Evolutionary conservation across 1,140 invertebrate genomes (phyloP).

Genomic region (Pinna nobilis): DNA sequence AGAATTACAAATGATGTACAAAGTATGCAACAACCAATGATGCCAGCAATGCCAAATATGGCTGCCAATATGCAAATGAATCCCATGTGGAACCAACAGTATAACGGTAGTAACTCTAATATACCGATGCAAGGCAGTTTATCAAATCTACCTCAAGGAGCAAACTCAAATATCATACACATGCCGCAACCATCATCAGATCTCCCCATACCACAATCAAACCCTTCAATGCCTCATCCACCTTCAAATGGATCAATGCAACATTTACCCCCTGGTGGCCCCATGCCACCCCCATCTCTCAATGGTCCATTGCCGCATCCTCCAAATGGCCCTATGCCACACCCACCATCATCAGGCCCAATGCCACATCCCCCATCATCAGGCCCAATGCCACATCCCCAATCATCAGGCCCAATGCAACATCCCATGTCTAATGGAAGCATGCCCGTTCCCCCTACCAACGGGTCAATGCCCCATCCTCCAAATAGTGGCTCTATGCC

Average conservation of each 20-base stretch:
- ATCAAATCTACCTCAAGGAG: slow-evolving; percentile 38
- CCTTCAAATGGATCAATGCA: slow-evolving; percentile 21
- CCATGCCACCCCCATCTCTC: slow-evolving; percentile 29
- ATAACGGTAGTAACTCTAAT: neutral
- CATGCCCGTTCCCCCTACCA: too few relatives aligned
- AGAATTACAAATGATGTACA: neutral
- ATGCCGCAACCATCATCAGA: slow-evolving; percentile 38
- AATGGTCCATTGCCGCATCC: neutral
- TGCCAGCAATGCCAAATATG: slow-evolving; percentile 15
- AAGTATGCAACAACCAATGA: slow-evolving; percentile 29
- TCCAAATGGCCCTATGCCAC: neutral
- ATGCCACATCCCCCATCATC: slow-evolving; percentile 27
- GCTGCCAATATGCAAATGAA: slow-evolving; percentile 46
- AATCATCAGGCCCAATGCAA: too few relatives aligned
- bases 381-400: slow-evolving; percentile 24
- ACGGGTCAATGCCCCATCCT: slow-evolving; percentile 24
- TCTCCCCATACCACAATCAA: slow-evolving; percentile 19
- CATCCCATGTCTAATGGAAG: too few relatives aligned
- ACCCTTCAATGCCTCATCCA: slow-evolving; percentile 28
- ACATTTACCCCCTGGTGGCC: slow-evolving; percentile 28
- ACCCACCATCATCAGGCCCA: slow-evolving; percentile 9
- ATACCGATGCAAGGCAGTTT: slow-evolving; percentile 27
- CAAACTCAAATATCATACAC: slow-evolving; percentile 40
- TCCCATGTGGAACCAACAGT: slow-evolving; percentile 36
- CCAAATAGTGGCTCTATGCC: slow-evolving; percentile 15